phyloP scores from a whole-genome alignment of 2,888 invertebrate genomes.

The Hydrotaea diabolus region DNA sequence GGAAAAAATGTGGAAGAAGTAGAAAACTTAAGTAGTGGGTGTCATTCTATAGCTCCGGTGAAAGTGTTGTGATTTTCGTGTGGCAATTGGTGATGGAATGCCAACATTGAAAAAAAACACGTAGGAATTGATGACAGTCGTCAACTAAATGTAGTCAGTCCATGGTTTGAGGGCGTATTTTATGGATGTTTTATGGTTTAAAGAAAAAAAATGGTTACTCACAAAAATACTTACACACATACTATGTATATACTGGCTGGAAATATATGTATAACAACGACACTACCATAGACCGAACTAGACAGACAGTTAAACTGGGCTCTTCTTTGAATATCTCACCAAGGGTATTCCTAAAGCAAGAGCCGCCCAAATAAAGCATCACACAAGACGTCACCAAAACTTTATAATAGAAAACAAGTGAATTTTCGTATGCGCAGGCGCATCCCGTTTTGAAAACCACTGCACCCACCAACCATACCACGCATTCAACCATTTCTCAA shows the following conservation, averaged over 20 bases:
- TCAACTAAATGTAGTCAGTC: background rate
- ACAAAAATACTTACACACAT: constrained; percentile 31
- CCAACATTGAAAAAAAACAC: constrained; percentile 15
- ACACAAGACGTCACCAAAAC: background rate
- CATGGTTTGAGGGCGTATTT: constrained; percentile 60
- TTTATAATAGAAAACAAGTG: background rate
- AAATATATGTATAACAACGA: constrained; percentile 22
- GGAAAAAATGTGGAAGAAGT: constrained; percentile 3
- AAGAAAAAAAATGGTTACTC: constrained; percentile 31
- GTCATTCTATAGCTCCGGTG: constrained; percentile 10
- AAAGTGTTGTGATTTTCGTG: constrained; percentile 31
- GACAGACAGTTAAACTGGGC: constrained; percentile 6
- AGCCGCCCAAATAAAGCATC: background rate
- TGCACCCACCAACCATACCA: background rate
- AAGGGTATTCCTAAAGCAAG: constrained; percentile 62
- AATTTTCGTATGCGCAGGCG: constrained; percentile 60
- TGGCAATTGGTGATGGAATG: constrained; percentile 59
- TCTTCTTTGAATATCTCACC: constrained; percentile 64
- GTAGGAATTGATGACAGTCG: constrained; percentile 51
- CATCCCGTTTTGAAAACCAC: constrained; percentile 41
- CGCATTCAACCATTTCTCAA: background rate
- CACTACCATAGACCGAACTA: background rate
- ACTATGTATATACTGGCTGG: constrained; percentile 60
- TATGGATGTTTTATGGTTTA: constrained; percentile 62
- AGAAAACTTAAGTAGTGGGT: constrained; percentile 30